Base-by-base conservation (phyloP, 2,113 vertebrate species). In the Haplochromis vanheusdeni region DNA sequence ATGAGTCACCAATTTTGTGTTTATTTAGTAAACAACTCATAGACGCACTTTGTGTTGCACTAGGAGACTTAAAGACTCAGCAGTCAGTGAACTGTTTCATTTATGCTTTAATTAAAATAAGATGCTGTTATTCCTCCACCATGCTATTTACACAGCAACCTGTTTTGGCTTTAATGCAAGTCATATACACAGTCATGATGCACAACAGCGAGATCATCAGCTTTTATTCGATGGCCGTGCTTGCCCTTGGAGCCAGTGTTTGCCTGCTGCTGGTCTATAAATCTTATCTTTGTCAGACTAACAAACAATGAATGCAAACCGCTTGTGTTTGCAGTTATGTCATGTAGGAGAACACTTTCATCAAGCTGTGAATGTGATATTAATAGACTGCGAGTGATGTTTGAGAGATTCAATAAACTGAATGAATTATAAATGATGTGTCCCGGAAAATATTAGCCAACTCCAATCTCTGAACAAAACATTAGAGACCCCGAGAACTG, bases 391-490 rank as follows among this genome's bases (percentile, higher is more conserved):
- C 70, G 88, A 87, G 84, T 35, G 82, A 81, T 87, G 90, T 90
- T 91, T 88, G 86, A 68, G 52, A 31, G 55, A 88, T 81, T 88
- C 80, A 85, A 87, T 89, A 33, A 49, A 82, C 28, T 31, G 33
- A 75, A 91, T 93, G 79, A 93, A 92, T 93, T 90, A 93, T 91
- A 87, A 56, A 94, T 91, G 82, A 91, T 56, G 62, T 81, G 81
- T 88, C 79, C 85, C 77, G 82, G 80, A 91, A 91, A 92, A 83
- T 79, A 70, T 54, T 77, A 77, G 73, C 26, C 16, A 35, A 23
- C 40, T 87, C 31, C 83, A 83, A 87, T 88, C 82, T 92, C 79
- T 75, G 84, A 83, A 88, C 82, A 83, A 85, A 90, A 84, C 84
- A 87, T 60, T 31, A 79, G 80, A 87, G 87, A 79, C 51, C 86